Evolutionary conservation across 2,797 vertebrate genomes (phyloP), one percentile per base, ranked within the genome.

Genomic region (Kryptopterus vitreolus): DNA sequence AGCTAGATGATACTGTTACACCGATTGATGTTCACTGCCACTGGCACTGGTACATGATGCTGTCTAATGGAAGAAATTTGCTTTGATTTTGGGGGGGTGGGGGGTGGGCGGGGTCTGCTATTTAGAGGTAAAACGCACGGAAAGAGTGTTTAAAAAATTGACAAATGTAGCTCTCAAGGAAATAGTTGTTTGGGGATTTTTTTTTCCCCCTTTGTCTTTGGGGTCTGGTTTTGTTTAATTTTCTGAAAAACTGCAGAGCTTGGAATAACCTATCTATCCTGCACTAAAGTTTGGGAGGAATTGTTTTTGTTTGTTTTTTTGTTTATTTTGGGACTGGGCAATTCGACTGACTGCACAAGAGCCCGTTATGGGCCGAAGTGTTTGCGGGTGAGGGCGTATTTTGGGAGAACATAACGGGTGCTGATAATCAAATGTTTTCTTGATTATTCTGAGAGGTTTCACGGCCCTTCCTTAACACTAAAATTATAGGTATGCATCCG

Each of bases 211-310:
- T 29, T 24, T 33, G 3, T 12, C 38, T 12, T 12, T 12, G 12
- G 35, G 35, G 8, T 29, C 0, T 0, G 1, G 31, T 11, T 1
- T 4, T 15, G n/a, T 16, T 24, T 9, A 15, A 8, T 35, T 72
- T 55, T 72, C 52, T 72, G 6, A 15, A 53, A 20, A 6, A 31
- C 18, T 29, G 20, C 20, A 72, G 70, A 35, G 70, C 70, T 72
- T 7, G 59, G 52, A 76, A 48, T 81, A 82, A 91, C 91, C 92
- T 91, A 91, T 92, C 92, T 89, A 92, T 89, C 91, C 94, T 94
- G 94, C 93, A 93, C 90, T 93, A 91, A 87, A 89, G 86, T 89
- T 88, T 89, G 88, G 82, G 89, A 86, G 88, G 82, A 89, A 86
- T 86, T 82, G 74, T 88, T 88, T 81, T 81, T n/a, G n/a, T n/a